Base-by-base conservation (phyloP, 2,888 invertebrate species). In the Melitaea athalia region DNA sequence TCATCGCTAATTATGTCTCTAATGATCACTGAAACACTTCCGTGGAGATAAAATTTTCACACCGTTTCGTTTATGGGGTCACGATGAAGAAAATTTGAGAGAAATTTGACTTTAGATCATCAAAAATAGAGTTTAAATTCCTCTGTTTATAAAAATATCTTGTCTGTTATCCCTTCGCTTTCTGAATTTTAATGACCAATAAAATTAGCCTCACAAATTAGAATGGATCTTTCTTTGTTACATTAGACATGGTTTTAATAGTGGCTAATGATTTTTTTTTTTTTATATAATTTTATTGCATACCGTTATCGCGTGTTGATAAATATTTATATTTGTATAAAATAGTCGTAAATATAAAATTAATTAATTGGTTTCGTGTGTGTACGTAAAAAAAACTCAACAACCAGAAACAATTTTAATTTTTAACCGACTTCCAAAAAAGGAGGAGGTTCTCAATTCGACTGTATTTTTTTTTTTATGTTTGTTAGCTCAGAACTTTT, bases 181-280 rank as follows among this genome's bases (percentile, higher is more conserved):
- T 64, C 59, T 69, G 53, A 63, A 57, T 64, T 69, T 68, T 69
- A 73, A 72, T 69, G 67, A 68, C 69, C 73, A 73, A 73, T 73
- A 73, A 69, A 72, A 73, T 72, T 73, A 72, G 63, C 69, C 62
- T 69, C 63, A 71, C 69, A 68, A 72, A 69, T 69, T 64, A 67
- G 67, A 66, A 66, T 65, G 49, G 57, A 42, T 72, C 63, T 68
- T 72, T 71, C 65, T 68, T 72, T 71, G 70, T 68, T 68, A 68
- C 59, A 52, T 31, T 63, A 55, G 49, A 59, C 38, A 68, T 64
- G 62, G 55, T 10, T 60, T 60, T 43, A 43, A 47, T 68, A 61
- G 4, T 15, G 4, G 47, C 38, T 17, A 38, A 14, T 67, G 45
- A 17, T 49, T 12, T 10, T 47, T 42, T 49, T 12, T 10, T 47